These are phyloP conservation scores for Prochilodus magdalenae DNA, from an alignment of 2,113 vertebrate genomes.

Conservation along the genomic window DNA sequence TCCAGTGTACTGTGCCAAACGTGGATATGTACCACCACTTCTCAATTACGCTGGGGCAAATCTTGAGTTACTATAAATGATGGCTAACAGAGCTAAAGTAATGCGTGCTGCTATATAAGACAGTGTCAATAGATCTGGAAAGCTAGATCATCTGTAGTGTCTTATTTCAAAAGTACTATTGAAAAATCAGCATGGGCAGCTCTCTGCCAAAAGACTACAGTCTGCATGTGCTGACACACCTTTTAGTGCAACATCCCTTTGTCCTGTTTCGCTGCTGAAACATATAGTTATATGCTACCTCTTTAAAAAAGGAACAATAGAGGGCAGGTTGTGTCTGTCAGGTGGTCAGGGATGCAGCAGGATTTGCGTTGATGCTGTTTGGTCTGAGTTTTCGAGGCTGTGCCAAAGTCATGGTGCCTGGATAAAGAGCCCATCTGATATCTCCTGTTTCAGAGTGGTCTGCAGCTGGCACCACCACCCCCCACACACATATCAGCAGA, in stretches of 20 bases:
- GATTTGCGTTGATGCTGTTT: conserved; percentile 6
- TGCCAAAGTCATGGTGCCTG: conserved; percentile 19
- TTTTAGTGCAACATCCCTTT: not conserved
- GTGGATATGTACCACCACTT: no score
- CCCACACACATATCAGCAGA: conserved; percentile 5
- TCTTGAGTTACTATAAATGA: no score
- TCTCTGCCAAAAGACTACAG: not conserved
- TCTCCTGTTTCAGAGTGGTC: conserved; percentile 26
- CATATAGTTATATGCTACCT: not conserved
- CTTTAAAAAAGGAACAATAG: not conserved
- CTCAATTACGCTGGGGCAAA: no score
- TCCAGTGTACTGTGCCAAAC: no score
- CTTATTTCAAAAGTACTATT: not conserved
- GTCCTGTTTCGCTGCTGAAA: not conserved
- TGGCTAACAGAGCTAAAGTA: no score
- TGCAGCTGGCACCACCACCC: conserved; percentile 12
- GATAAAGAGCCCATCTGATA: conserved; percentile 35
- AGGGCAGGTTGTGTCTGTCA: not conserved
- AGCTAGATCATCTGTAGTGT: not conserved
- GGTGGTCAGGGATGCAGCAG: not conserved
- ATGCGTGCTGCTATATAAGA: no score
- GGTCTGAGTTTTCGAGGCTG: not conserved
- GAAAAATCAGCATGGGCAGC: not conserved
- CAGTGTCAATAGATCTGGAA: not conserved
- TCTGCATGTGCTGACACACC: not conserved